Conservation (phyloP, 2,888 invertebrate genomes). For the Cartodere bifasciata region DNA sequence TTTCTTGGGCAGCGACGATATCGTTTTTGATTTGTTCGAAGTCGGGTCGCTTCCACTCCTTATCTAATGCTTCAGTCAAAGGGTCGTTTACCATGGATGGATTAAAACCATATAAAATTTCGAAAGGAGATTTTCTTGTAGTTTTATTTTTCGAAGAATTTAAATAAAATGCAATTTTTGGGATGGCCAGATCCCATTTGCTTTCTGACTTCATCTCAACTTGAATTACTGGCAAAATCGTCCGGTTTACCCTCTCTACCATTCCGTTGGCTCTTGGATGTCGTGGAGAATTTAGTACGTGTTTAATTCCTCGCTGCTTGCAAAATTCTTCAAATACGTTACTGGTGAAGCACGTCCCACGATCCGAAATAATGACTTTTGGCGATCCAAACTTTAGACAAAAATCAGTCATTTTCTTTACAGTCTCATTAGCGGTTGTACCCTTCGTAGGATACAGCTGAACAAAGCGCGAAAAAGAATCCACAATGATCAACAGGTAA, state of each 20-base stretch:
- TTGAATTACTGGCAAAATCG: slow-evolving; percentile 1
- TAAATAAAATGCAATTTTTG: slow-evolving; percentile 14
- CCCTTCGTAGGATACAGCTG: slow-evolving; percentile 8
- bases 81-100: too few species aligned
- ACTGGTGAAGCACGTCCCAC: slow-evolving; percentile 7
- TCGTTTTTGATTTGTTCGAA: too few species aligned
- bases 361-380: slow-evolving; percentile 6
- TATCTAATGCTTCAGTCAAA: too few species aligned
- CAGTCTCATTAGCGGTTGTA: slow-evolving; percentile 6
- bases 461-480: slow-evolving; percentile 18
- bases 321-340: slow-evolving; percentile 8
- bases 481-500: slow-evolving; percentile 17
- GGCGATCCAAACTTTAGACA: slow-evolving; percentile 8
- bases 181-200: slow-evolving; percentile 17
- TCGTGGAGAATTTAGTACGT: slow-evolving; percentile 3
- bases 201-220: slow-evolving; percentile 14
- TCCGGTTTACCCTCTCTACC: slow-evolving; percentile 8
- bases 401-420: slow-evolving; percentile 4
- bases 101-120: slow-evolving; percentile 20
- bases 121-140: slow-evolving; percentile 16
- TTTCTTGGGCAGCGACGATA: too few species aligned
- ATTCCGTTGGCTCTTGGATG: slow-evolving; percentile 7
- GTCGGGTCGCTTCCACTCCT: too few species aligned
- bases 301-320: slow-evolving; percentile 4
- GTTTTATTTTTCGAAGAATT: slow-evolving; percentile 16